These are phyloP conservation scores for Semnopithecus entellus DNA, from an alignment of 2,113 vertebrate species.

Conservation along the genomic window DNA sequence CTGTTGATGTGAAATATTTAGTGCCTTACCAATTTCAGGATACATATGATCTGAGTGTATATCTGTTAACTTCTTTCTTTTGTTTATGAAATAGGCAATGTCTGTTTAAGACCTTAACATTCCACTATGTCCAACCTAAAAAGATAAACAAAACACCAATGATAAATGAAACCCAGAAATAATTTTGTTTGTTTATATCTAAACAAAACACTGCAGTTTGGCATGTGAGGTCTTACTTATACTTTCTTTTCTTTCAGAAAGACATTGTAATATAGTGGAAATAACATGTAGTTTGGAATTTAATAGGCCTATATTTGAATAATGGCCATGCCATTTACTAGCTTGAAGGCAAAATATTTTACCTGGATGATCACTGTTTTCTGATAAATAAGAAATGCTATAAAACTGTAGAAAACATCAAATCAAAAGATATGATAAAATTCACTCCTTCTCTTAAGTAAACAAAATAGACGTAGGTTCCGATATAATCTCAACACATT, in stretches of 20 bases:
- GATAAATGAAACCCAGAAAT: neutral
- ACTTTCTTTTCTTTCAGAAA: conserved; percentile 8
- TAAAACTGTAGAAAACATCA: neutral
- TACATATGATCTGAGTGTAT: neutral
- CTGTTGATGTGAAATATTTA: conserved; percentile 32
- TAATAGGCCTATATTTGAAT: neutral
- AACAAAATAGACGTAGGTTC: neutral
- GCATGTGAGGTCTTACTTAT: neutral
- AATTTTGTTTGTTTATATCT: neutral
- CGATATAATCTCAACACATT: neutral
- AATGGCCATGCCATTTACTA: neutral
- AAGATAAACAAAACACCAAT: neutral
- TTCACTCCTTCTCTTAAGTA: neutral
- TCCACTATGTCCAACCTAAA: neutral
- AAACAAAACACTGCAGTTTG: neutral
- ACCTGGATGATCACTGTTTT: neutral
- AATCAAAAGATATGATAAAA: neutral
- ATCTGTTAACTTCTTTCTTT: neutral
- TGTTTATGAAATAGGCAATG: neutral
- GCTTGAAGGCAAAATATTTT: neutral
- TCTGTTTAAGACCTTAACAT: neutral
- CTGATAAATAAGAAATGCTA: neutral
- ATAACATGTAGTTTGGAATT: neutral
- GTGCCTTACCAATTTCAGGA: neutral
- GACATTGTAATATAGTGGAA: neutral